Percentiles rank a stretch among this genome's conserved stretches.
Conservation (phyloP, 2,113 vertebrate species). For the Sorex araneus region DNA sequence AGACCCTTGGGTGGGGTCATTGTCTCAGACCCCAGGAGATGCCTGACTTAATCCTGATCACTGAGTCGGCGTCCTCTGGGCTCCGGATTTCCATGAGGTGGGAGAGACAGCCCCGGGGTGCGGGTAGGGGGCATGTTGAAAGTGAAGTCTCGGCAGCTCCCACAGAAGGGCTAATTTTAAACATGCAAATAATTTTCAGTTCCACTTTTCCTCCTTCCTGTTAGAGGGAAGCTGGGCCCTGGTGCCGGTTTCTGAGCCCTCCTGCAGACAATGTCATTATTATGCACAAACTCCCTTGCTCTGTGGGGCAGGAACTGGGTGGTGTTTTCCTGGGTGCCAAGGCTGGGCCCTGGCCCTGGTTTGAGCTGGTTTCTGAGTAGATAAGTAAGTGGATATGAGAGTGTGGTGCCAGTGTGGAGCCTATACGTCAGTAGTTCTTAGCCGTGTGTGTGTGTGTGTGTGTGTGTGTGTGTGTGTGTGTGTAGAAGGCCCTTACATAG, state of each 20-base stretch:
- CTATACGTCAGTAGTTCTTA: not conserved
- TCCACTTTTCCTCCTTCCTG: constrained; percentile 83
- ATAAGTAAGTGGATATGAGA: constrained; percentile 32
- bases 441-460: not conserved
- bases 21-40: constrained; percentile 40
- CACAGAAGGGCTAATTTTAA: constrained; percentile 81
- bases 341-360: not conserved
- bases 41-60: constrained; percentile 83
- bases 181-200: constrained; percentile 85
- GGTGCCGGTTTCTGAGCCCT: constrained; percentile 64
- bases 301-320: constrained; percentile 16
- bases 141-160: constrained; percentile 68
- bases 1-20: not conserved
- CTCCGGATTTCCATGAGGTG: constrained; percentile 85
- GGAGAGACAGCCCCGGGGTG: constrained; percentile 49
- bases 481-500: not conserved
- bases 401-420: not conserved
- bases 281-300: constrained; percentile 53
- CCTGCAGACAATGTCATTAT: constrained; percentile 56
- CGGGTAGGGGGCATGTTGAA: constrained; percentile 58
- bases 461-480: not conserved
- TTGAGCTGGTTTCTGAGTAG: constrained; percentile 12
- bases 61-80: constrained; percentile 74
- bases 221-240: constrained; percentile 74
- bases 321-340: constrained; percentile 42